phyloP scores from a whole-genome alignment of 23 tunicate species.

The Phallusia fumigata region DNA sequence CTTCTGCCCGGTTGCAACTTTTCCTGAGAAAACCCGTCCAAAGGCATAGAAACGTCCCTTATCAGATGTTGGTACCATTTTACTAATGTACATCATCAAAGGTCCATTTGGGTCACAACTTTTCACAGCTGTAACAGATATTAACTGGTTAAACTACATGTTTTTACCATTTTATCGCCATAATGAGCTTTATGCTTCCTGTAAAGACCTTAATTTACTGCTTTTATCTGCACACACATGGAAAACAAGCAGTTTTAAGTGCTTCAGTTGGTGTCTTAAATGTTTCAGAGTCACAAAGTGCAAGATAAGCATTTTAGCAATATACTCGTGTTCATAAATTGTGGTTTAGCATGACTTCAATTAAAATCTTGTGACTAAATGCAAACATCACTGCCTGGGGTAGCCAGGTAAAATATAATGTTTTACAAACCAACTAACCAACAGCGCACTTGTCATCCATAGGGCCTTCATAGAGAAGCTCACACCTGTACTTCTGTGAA shows the following conservation, averaged over 20 bases:
- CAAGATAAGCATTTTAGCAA: no score
- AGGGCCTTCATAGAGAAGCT: conserved; percentile 95
- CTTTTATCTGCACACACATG: no score
- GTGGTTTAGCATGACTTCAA: neutral
- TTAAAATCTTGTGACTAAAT: neutral
- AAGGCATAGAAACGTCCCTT: conserved; percentile 99
- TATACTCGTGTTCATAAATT: no score
- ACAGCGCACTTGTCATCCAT: conserved; percentile 79
- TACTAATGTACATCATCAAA: conserved; percentile 90
- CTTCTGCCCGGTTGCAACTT: conserved; percentile 95
- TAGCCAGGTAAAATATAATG: no score
- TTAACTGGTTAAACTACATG: no score
- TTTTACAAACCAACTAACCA: conserved; percentile 46
- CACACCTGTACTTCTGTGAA: conserved; percentile 93
- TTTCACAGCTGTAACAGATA: conserved; percentile 72
- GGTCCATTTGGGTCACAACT: conserved; percentile 91
- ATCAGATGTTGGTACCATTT: conserved; percentile 98
- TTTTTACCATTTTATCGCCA: no score
- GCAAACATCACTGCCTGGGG: no score
- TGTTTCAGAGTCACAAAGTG: no score
- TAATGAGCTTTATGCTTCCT: no score
- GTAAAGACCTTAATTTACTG: no score
- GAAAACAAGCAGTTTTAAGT: no score
- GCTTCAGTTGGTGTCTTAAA: no score
- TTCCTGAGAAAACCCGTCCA: conserved; percentile 97